Base-by-base conservation (phyloP, 2,888 invertebrate species). In the Cylindroiulus punctatus region DNA sequence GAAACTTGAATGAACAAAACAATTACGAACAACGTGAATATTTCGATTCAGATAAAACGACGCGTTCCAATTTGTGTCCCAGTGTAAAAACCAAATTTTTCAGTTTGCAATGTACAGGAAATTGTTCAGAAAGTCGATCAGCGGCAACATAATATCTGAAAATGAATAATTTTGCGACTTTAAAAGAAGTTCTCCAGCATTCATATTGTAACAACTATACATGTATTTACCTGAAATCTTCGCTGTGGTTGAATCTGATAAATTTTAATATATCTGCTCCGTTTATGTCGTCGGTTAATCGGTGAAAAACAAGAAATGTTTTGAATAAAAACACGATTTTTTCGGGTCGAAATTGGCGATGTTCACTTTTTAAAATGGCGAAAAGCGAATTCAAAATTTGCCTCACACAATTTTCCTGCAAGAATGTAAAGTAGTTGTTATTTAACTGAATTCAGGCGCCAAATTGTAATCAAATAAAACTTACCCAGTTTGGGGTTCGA, bases 311-410 rank as follows among this genome's bases (percentile, higher is more conserved):
- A 26, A 26, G 19, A 26, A 65, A 65, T 3, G 65, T 26, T 26
- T 26, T 65, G 8, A 65, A 65, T 65, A 65, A 65, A 65, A 65
- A 65, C 10, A 65, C 65, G 65, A 65, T 65, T 26, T 65, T 26
- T 10, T 65, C 65, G 3, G 65, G 19, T 26, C 8, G 22, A 65
- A 65, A 65, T 26, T 10, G 1, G 65, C 65, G 65, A 65, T 26
- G 65, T 26, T 65, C 26, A n/a, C 10, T 22, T 65, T 65, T 65
- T 2, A 65, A 5, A 65, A 65, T 65, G 19, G 65, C 1, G 65
- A 26, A 65, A 65, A 19, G 4, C 3, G 19, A 65, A 26, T 65
- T 19, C 22, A 65, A 65, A 65, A 65, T 8, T 65, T 65, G 65
- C 19, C 8, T 26, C 12, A 65, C 5, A 65, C 22, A 8, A 8